These are phyloP conservation scores for Musca domestica DNA, from an alignment of 1,140 invertebrate genomes.

Conservation along the genomic window DNA sequence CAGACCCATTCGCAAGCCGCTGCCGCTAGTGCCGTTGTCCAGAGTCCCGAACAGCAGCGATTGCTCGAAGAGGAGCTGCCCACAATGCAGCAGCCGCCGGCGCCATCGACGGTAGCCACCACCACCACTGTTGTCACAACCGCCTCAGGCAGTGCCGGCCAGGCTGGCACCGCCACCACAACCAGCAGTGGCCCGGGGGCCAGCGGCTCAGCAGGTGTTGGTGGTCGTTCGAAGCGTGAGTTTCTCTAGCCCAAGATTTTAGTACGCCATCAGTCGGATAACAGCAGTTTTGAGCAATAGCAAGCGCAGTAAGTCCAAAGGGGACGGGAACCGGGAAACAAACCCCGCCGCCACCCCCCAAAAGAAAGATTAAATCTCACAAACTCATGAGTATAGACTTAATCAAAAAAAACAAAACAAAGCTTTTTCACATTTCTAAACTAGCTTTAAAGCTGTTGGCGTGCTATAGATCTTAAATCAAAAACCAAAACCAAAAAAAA, in stretches of 20 bases:
- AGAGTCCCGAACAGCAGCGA: slow-evolving; percentile 41
- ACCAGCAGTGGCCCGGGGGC: slow-evolving; percentile 24
- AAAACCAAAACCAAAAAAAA: too few species aligned
- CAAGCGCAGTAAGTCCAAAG: neutral
- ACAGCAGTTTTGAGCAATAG: slow-evolving; percentile 42
- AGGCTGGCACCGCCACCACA: slow-evolving; percentile 27
- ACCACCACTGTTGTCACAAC: slow-evolving; percentile 21
- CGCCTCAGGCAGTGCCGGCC: slow-evolving; percentile 25
- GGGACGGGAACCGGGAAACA: too few species aligned
- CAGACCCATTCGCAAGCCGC: slow-evolving; percentile 42
- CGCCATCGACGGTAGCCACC: neutral
- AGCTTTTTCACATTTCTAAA: neutral
- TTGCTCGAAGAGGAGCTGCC: slow-evolving; percentile 42
- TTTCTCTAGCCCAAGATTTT: slow-evolving; percentile 53
- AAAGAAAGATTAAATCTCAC: neutral
- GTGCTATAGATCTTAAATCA: neutral
- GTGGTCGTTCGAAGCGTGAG: slow-evolving; percentile 38
- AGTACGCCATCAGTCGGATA: slow-evolving; percentile 43
- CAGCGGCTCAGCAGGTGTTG: slow-evolving; percentile 18
- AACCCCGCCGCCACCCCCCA: too few species aligned
- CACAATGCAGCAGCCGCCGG: slow-evolving; percentile 21
- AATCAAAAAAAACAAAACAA: neutral
- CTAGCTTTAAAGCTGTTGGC: neutral
- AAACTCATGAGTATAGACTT: too few species aligned
- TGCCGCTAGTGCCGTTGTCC: slow-evolving; percentile 20